Evolutionary conservation across 2,797 vertebrate genomes (phyloP).

Genomic region (Scolopax bukidnonensis): DNA sequence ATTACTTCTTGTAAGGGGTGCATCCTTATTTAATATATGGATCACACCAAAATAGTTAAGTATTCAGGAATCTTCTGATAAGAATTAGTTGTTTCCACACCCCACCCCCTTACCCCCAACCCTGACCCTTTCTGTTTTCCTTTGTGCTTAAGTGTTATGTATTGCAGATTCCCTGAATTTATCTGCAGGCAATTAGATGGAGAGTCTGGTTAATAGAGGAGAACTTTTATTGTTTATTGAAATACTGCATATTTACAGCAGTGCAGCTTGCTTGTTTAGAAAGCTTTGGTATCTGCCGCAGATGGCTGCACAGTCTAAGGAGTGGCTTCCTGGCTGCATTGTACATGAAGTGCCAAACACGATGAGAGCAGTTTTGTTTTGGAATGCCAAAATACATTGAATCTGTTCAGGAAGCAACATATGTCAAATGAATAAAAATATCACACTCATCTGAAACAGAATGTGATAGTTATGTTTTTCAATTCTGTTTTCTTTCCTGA

Average conservation of each 20-base stretch:
- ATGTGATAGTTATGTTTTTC: neutral
- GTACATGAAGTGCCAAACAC: slow-evolving; percentile 44
- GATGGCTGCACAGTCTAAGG: slow-evolving; percentile 58
- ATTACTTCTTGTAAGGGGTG: neutral
- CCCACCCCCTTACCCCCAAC: too few relatives aligned
- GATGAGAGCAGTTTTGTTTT: slow-evolving; percentile 37
- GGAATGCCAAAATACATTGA: slow-evolving; percentile 53
- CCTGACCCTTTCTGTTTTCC: neutral
- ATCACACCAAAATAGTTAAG: neutral
- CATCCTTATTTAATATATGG: neutral
- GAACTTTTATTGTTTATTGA: neutral
- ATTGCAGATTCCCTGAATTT: neutral
- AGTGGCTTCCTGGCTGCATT: slow-evolving; percentile 64
- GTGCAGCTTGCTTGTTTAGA: slow-evolving; percentile 31
- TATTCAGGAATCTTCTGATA: neutral
- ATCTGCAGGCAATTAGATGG: neutral
- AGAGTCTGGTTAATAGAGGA: neutral
- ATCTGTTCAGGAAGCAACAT: slow-evolving; percentile 51
- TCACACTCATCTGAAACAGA: neutral
- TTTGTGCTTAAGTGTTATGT: neutral
- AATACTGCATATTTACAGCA: neutral
- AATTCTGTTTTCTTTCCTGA: neutral
- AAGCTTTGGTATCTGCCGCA: slow-evolving; percentile 43
- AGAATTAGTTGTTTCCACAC: neutral
- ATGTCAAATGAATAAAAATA: slow-evolving; percentile 56